Conservation (phyloP, 2,113 vertebrate species). For the Rhinoptilus africanus region DNA sequence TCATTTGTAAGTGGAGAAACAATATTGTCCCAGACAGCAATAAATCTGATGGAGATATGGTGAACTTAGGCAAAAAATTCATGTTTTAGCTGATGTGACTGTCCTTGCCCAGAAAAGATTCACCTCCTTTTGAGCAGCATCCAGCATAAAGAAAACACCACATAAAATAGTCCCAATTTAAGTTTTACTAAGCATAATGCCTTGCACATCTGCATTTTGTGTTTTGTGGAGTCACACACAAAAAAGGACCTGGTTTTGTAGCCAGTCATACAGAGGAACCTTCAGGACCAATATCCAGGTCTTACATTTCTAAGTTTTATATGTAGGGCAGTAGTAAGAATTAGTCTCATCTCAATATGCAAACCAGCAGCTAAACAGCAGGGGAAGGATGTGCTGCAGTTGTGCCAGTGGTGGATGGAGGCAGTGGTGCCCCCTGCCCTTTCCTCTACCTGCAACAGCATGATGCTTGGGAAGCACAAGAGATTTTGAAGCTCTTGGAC, state of each 20-base stretch:
- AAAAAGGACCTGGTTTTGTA: background rate
- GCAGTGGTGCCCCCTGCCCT: background rate
- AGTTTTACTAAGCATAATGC: background rate
- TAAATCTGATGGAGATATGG: background rate
- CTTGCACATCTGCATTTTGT: background rate
- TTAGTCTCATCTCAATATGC: background rate
- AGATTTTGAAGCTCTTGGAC: background rate
- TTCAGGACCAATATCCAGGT: background rate
- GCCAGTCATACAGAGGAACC: background rate
- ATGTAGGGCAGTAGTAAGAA: background rate
- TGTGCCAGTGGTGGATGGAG: background rate
- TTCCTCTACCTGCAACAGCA: background rate
- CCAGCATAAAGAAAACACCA: background rate
- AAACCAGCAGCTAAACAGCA: background rate
- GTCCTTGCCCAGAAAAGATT: background rate
- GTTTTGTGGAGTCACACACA: background rate
- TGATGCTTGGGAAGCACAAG: accelerated
- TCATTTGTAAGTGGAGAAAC: background rate
- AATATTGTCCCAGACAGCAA: background rate
- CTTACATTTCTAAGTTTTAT: background rate
- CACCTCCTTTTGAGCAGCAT: background rate
- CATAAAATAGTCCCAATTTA: background rate
- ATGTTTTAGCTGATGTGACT: background rate
- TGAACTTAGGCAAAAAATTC: background rate
- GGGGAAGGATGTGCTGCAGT: background rate